phyloP scores from a whole-genome alignment of 2,888 invertebrate species.

The Ellobium chinense region DNA sequence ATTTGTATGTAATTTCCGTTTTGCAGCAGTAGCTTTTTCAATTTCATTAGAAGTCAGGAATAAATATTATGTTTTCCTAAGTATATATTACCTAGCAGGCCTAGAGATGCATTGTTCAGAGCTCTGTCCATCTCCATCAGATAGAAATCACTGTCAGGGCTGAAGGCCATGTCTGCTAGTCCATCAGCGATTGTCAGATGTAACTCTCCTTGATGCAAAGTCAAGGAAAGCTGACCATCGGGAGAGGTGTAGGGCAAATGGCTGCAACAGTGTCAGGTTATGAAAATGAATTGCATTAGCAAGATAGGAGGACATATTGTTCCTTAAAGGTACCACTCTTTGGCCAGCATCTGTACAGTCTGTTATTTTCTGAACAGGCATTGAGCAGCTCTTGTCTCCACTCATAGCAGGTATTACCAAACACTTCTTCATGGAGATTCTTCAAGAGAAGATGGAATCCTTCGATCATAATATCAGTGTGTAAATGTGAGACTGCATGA shows the following conservation, averaged over 20 bases:
- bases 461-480: too few species aligned
- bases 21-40: neutral
- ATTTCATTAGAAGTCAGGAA: neutral
- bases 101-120: conserved; percentile 36
- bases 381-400: too few species aligned
- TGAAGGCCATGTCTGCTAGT: conserved; percentile 18
- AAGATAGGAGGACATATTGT: too few species aligned
- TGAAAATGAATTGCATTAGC: too few species aligned
- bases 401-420: too few species aligned
- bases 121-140: conserved; percentile 11
- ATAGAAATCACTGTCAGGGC: conserved; percentile 11
- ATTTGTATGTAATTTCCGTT: neutral
- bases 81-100: conserved; percentile 23
- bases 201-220: conserved; percentile 14
- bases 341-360: too few species aligned
- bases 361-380: too few species aligned
- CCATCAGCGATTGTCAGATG: conserved; percentile 3
- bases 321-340: too few species aligned
- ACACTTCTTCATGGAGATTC: too few species aligned
- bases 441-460: too few species aligned
- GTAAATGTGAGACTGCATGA: too few species aligned
- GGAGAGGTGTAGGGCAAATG: conserved; percentile 21
- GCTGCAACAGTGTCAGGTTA: neutral
- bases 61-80: neutral
- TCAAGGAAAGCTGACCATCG: conserved; percentile 1